Percentiles rank a stretch among this genome's conserved stretches.
phyloP scores from a whole-genome alignment of 1,140 invertebrate species.

The Orussus abietinus region DNA sequence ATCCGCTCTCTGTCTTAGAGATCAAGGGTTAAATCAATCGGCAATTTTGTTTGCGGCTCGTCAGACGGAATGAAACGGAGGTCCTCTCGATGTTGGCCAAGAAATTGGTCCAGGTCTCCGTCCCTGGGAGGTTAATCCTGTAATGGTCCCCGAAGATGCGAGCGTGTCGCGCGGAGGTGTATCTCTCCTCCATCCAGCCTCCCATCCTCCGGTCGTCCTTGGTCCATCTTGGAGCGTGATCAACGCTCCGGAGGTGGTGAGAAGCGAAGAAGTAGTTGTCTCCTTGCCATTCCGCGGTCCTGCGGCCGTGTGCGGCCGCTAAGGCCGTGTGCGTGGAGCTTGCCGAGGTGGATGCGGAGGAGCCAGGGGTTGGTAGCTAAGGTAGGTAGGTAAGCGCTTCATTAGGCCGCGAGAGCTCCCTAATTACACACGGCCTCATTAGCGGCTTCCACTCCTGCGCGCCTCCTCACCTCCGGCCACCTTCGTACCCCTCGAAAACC shows the following conservation, averaged over 20 bases:
- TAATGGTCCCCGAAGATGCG: slow-evolving; percentile 32
- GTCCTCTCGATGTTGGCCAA: neutral
- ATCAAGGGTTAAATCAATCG: no score
- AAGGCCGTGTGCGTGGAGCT: no score
- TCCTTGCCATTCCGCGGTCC: slow-evolving; percentile 12
- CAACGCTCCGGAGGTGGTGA: slow-evolving; percentile 37
- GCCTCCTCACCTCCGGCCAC: slow-evolving; percentile 21
- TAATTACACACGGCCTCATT: slow-evolving; percentile 55
- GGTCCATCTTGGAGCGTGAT: slow-evolving; percentile 33
- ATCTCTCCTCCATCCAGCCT: slow-evolving; percentile 25
- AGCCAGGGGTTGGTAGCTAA: slow-evolving; percentile 35
- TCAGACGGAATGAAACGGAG: no score
- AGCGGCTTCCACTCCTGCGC: slow-evolving; percentile 41
- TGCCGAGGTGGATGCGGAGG: slow-evolving; percentile 15
- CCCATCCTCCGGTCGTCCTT: no score
- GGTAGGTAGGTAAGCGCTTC: slow-evolving; percentile 53
- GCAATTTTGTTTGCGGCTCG: neutral
- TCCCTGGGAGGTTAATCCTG: slow-evolving; percentile 42
- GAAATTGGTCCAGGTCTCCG: no score
- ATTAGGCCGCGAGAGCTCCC: slow-evolving; percentile 54
- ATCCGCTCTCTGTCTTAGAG: no score
- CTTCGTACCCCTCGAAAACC: slow-evolving; percentile 15
- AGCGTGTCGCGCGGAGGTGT: slow-evolving; percentile 42
- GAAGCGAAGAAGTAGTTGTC: slow-evolving; percentile 33
- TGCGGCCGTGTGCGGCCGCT: no score